Percentiles rank a stretch among this genome's conserved stretches.
phyloP scores from a whole-genome alignment of 30 jellyfish, hydroid and myxozoan species.

The Hydractinia symbiolongicarpus region DNA sequence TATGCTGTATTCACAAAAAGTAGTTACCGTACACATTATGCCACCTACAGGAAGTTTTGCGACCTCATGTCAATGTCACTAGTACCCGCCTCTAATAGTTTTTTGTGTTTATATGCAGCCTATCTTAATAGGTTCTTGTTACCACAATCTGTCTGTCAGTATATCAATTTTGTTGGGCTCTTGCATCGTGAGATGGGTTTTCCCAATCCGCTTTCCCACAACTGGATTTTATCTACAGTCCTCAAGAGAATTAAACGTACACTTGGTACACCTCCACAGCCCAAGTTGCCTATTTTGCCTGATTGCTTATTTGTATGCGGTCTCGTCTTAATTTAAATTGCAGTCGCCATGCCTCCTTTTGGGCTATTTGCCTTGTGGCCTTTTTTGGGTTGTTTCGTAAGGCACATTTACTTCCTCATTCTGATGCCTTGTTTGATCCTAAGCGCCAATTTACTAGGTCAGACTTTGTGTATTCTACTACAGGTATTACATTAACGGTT shows the following conservation, averaged over 20 bases:
- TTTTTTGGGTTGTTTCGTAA: slow-evolving; percentile 1
- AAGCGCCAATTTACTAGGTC: no score
- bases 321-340: background rate
- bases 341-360: background rate
- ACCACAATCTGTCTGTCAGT: background rate
- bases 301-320: background rate
- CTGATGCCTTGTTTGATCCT: no score
- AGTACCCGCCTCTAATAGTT: background rate
- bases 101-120: background rate
- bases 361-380: no score
- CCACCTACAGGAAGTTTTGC: background rate
- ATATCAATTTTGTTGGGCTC: slow-evolving; percentile 1
- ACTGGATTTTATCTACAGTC: slow-evolving; percentile 5
- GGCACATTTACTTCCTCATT: background rate
- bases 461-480: no score
- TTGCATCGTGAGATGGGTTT: background rate
- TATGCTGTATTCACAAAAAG: background rate
- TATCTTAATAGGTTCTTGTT: background rate
- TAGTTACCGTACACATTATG: background rate
- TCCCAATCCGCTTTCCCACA: background rate
- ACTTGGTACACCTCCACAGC: background rate
- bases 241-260: background rate
- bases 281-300: background rate
- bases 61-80: background rate
- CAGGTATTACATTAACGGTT: no score